phyloP scores from a whole-genome alignment of 2,797 vertebrate species.

The Girardinus metallicus region DNA sequence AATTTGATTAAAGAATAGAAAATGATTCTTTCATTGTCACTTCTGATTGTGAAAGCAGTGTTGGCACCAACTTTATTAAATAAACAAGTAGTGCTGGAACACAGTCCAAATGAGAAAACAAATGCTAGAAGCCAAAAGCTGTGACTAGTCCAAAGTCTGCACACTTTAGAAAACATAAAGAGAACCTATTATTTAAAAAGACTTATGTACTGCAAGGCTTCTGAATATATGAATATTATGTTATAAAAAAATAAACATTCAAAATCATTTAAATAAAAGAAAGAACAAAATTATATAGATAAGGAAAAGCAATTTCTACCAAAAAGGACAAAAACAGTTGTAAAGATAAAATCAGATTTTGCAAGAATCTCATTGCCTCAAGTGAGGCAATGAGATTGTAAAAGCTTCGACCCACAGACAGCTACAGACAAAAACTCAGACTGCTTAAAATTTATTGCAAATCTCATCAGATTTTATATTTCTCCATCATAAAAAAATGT shows the following conservation, averaged over 20 bases:
- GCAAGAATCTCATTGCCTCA: neutral
- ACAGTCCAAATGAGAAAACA: neutral
- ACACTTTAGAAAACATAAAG: neutral
- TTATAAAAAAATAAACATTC: neutral
- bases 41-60: neutral
- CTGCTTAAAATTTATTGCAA: neutral
- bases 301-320: neutral
- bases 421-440: neutral
- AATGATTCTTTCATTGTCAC: neutral
- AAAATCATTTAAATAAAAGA: neutral
- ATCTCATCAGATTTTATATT: neutral
- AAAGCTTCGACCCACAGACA: neutral
- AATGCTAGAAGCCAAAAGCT: neutral
- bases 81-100: neutral
- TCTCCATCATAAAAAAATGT: too few relatives aligned
- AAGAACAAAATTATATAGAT: neutral
- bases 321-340: neutral
- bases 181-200: neutral
- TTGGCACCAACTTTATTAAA: neutral
- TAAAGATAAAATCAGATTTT: neutral
- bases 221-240: neutral
- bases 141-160: neutral
- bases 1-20: neutral
- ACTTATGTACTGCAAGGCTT: neutral
- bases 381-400: too few relatives aligned